Evolutionary conservation across 2,113 vertebrate species (phyloP).

Genomic region (Diphyllodes magnificus): DNA sequence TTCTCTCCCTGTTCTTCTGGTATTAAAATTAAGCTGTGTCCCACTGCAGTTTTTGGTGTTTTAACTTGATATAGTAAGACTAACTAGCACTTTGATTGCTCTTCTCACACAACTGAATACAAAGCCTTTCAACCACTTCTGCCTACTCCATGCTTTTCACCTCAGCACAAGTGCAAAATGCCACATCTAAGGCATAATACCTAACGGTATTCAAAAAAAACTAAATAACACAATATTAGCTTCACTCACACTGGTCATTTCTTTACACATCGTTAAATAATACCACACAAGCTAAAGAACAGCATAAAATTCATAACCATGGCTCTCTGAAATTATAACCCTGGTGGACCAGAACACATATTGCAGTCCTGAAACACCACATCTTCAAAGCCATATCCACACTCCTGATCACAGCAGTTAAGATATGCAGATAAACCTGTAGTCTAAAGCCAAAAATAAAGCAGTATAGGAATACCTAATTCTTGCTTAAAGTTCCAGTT

Average conservation of each 20-base stretch:
- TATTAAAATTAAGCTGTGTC: constrained; percentile 8
- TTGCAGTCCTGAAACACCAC: not conserved
- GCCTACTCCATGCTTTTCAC: not conserved
- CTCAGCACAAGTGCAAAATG: not conserved
- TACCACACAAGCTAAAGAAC: not conserved
- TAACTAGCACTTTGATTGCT: not conserved
- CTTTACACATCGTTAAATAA: not conserved
- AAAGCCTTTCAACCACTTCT: not conserved
- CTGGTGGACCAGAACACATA: rapidly evolving
- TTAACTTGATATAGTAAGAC: not conserved
- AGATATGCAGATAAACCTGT: not conserved
- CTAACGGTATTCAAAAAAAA: not conserved
- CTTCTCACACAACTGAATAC: not conserved
- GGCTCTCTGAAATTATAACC: not conserved
- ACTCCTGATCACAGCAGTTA: not conserved
- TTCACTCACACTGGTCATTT: not conserved
- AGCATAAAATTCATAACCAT: not conserved
- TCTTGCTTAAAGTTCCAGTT: not conserved
- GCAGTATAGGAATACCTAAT: not conserved
- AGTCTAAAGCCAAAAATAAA: not conserved
- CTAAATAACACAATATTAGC: not conserved
- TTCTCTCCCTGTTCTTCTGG: not conserved
- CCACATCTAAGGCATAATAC: not conserved
- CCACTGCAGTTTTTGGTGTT: not conserved
- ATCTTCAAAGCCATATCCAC: not conserved